Evolutionary conservation across 2,113 vertebrate genomes (phyloP), one percentile per base, ranked within the genome.

Genomic region (Cyanocitta stelleri): DNA sequence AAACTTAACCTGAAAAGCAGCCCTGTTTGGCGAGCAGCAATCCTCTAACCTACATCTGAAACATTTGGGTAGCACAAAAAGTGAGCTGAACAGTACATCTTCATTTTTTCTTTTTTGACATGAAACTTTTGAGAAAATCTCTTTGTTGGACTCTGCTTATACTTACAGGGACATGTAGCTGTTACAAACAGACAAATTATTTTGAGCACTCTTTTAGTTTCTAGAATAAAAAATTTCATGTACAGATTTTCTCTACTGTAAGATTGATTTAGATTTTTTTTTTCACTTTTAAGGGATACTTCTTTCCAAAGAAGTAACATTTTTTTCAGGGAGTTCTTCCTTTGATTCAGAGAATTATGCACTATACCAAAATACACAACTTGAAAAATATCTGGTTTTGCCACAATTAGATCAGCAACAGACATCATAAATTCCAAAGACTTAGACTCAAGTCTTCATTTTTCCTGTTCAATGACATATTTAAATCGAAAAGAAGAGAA

Each of bases 41-140:
- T n/a, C 26, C 5, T 71, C 33, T 35, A 13, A 7, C 11, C 29
- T 44, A 24, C 10, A 51, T 16, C 20, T 77, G 44, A 64, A 87
- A 55, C 4, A 29, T 22, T 20, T 19, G 7, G 7, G 30, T 23
- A 71, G 35, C 39, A 30, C 23, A 41, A 72, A 32, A 72, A 68
- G 9, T 37, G 20, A 7, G 9, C 13, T 10, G 1, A 67, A 29
- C 1, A 15, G 16, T 26, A n/a, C 5, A 20, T 39, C 12, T 39
- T 44, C 5, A 5, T 33, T 41, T 43, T 59, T 30, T 23, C 4
- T 26, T 86, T 90, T 84, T 44, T 37, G 9, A 75, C 20, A 17
- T 8, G 39, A 67, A 67, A 66, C 27, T 15, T 75, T 17, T 13
- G 16, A 87, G 33, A 49, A 62, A 56, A 67, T 55, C 19, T 7